A percentile compares a stretch with the other conserved stretches of the same genome.
These are phyloP conservation scores for Xestia rhomboidea DNA, from an alignment of 2,888 invertebrate species.

Conservation along the genomic window DNA sequence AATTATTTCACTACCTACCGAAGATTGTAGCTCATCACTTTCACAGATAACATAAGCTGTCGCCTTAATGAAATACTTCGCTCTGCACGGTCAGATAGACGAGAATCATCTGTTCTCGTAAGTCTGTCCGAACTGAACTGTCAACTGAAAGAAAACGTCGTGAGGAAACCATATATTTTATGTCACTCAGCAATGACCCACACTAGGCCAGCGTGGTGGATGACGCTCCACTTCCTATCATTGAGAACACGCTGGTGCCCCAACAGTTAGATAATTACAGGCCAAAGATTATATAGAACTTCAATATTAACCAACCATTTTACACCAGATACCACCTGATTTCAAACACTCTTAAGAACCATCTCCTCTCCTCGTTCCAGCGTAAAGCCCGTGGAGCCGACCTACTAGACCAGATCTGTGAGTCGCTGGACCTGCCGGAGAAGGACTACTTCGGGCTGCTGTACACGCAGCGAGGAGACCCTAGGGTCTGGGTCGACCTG, in stretches of 20 bases:
- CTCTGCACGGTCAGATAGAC: background rate
- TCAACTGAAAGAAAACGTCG: background rate
- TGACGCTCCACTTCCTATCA: background rate
- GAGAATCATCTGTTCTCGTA: background rate
- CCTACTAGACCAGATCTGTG: slow-evolving; percentile 96
- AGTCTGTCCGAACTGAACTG: background rate
- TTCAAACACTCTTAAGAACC: background rate
- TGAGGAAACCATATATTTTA: background rate
- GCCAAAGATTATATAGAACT: background rate
- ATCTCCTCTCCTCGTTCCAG: slow-evolving; percentile 88
- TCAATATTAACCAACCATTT: background rate
- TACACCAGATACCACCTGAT: background rate
- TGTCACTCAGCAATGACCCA: background rate
- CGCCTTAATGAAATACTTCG: background rate
- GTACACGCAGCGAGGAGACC: slow-evolving; percentile 95
- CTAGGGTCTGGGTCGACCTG: slow-evolving; percentile 96
- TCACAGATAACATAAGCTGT: background rate
- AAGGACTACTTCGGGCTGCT: slow-evolving; percentile 98
- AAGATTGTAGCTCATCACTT: background rate
- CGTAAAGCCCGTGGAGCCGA: slow-evolving; percentile 97
- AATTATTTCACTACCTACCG: background rate
- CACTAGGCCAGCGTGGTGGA: background rate
- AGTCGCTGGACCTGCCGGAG: slow-evolving; percentile 96
- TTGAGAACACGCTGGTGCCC: background rate
- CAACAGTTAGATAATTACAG: background rate